A percentile compares a stretch with the other conserved stretches of the same genome.
phyloP scores from a whole-genome alignment of 1,140 invertebrate genomes.

The Agraylea sexmaculata region DNA sequence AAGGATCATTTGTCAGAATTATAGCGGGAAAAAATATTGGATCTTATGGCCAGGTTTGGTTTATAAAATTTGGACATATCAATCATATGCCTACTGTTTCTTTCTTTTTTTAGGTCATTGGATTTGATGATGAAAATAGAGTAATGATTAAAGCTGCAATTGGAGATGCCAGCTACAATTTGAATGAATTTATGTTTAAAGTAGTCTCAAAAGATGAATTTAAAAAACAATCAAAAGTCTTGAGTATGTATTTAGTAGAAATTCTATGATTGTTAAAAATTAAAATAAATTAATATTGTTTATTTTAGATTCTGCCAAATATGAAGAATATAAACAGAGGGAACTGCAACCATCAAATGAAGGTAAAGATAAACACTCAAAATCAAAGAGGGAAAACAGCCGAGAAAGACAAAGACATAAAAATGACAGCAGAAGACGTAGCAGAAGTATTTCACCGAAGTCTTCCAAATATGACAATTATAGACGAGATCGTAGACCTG shows the following conservation, averaged over 20 bases:
- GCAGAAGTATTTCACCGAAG: neutral
- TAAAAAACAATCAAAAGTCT: constrained; percentile 64
- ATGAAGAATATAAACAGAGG: constrained; percentile 52
- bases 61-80: constrained; percentile 10
- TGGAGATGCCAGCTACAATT: constrained; percentile 51
- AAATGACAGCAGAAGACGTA: constrained; percentile 13
- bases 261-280: neutral
- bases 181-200: constrained; percentile 67
- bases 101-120: constrained; percentile 51
- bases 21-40: constrained; percentile 59
- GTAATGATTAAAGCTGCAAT: constrained; percentile 69
- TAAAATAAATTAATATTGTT: constrained; percentile 23
- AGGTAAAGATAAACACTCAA: constrained; percentile 19
- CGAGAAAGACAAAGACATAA: constrained; percentile 15
- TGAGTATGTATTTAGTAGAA: constrained; percentile 48
- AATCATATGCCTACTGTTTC: constrained; percentile 5
- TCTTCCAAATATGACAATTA: constrained; percentile 1
- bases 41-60: constrained; percentile 59
- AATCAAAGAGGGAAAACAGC: constrained; percentile 22
- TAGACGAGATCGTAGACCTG: constrained; percentile 13
- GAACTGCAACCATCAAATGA: constrained; percentile 31
- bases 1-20: constrained; percentile 60
- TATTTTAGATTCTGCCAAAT: constrained; percentile 53
- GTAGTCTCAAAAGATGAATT: constrained; percentile 69
- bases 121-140: constrained; percentile 76